Conservation (phyloP, 2,113 vertebrate species). For the Pimephales promelas region DNA sequence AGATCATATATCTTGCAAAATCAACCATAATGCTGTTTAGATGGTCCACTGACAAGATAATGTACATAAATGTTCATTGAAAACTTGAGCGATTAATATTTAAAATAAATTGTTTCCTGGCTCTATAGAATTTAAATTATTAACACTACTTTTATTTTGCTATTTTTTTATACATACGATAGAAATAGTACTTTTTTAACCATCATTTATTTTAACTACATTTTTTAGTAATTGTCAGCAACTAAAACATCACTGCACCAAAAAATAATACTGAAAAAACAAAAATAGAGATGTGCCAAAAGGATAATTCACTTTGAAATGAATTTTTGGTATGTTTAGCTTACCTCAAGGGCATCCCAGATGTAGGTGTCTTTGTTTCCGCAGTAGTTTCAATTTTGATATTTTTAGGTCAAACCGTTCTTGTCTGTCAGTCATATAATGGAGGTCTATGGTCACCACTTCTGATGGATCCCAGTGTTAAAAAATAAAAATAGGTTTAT, state of each 20-base stretch:
- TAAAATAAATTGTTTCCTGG: background rate
- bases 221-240: too few relatives aligned
- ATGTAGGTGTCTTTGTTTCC: too few relatives aligned
- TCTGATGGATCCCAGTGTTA: background rate
- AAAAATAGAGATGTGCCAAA: background rate
- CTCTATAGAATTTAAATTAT: background rate
- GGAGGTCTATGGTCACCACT: too few relatives aligned
- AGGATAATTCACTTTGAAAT: too few relatives aligned
- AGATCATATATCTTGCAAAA: background rate
- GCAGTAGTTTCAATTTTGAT: too few relatives aligned
- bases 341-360: too few relatives aligned
- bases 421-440: too few relatives aligned
- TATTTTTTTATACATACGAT: background rate
- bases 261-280: background rate
- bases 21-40: background rate
- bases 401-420: too few relatives aligned
- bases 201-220: too few relatives aligned
- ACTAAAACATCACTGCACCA: background rate
- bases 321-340: too few relatives aligned
- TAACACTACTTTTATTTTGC: background rate
- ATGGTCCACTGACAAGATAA: background rate
- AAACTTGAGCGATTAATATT: background rate
- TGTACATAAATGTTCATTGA: background rate
- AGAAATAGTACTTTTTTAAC: background rate
- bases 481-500: background rate